Percentiles rank a stretch among this genome's conserved stretches.
Evolutionary conservation across 2,888 invertebrate species (phyloP).

Genomic region (Drosophila nigritarsus): DNA sequence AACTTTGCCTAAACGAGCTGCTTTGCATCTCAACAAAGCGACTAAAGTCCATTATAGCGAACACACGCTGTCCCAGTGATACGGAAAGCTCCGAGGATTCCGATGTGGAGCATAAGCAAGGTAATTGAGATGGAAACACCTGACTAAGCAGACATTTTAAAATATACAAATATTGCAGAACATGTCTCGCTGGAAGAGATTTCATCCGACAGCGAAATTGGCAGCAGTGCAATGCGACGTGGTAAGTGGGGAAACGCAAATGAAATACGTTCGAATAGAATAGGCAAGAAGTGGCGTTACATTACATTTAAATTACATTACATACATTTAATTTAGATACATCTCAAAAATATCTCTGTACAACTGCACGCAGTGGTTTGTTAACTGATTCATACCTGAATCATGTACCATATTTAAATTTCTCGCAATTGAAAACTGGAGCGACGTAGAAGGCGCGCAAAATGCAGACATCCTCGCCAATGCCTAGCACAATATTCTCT

Average conservation of each 20-base stretch:
- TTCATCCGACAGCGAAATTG: constrained; percentile 85
- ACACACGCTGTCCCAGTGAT: constrained; percentile 84
- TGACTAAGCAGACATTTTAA: neutral
- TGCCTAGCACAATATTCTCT: constrained; percentile 64
- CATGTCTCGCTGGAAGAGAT: constrained; percentile 88
- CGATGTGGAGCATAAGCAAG: constrained; percentile 82
- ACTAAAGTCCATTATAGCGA: constrained; percentile 86
- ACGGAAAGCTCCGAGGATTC: constrained; percentile 85
- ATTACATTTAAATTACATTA: neutral
- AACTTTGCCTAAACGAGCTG: constrained; percentile 87
- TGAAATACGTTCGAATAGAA: neutral
- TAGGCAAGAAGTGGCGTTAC: neutral
- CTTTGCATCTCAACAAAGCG: constrained; percentile 88
- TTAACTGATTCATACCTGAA: neutral
- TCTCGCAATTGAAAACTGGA: constrained; percentile 68
- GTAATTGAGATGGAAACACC: constrained; percentile 47
- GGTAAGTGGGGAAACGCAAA: constrained; percentile 44
- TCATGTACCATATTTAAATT: constrained; percentile 70
- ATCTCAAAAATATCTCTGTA: constrained; percentile 22
- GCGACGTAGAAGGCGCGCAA: constrained; percentile 81
- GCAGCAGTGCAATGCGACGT: constrained; percentile 54
- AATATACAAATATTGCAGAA: constrained; percentile 81
- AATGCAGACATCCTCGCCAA: constrained; percentile 79
- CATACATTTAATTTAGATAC: constrained; percentile 53
- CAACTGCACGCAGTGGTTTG: constrained; percentile 39